Base-by-base conservation (phyloP, 1,140 invertebrate genomes). In the Temnothorax curvispinosus region DNA sequence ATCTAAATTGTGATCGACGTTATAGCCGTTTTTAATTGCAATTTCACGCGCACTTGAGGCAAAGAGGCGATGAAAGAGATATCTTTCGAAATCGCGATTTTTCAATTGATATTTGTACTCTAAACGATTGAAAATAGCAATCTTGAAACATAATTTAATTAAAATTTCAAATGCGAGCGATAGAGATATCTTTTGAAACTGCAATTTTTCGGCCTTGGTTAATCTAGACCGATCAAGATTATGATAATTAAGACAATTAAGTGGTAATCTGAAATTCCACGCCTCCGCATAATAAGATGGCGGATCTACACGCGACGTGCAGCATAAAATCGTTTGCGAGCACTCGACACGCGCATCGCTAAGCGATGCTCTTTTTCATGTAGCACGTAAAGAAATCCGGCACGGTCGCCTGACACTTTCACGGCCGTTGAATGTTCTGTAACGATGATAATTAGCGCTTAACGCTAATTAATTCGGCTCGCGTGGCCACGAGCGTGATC, bases 401-500 rank as follows among this genome's bases (percentile, higher is more conserved):
- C 3, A 58, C 38, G n/a, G 21, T 58, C 32, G 67, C 7, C 60
- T 9, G 32, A 69, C 69, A 80, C 74, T 88, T 88, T 88, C 87
- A 62, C 69, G 87, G 15, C n/a, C 74, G 85, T 75, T 72, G 54
- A 44, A 54, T 65, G 64, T 38, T 32, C 35, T 35, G 54, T 41
- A 21, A 56, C 9, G 32, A 41, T 3, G 52, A 50, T 89, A 75
- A 89, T 89, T 88, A 86, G 38, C 67, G 27, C 18, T 35, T 54
- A 35, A 62, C 60, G 62, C 67, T 85, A 72, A 86, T 86, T 89
- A 86, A 86, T 88, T 56, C 67, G 74, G 18, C 11, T 78, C 64
- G 32, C 67, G 58, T 65, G 21, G 74, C 32, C 32, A 78, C 60
- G 27, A 35, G 27, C 27, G 18, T 8, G 18, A 15, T 35, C 18